phyloP scores from a whole-genome alignment of 1,140 invertebrate genomes.

The Drosophila quadrilineata region DNA sequence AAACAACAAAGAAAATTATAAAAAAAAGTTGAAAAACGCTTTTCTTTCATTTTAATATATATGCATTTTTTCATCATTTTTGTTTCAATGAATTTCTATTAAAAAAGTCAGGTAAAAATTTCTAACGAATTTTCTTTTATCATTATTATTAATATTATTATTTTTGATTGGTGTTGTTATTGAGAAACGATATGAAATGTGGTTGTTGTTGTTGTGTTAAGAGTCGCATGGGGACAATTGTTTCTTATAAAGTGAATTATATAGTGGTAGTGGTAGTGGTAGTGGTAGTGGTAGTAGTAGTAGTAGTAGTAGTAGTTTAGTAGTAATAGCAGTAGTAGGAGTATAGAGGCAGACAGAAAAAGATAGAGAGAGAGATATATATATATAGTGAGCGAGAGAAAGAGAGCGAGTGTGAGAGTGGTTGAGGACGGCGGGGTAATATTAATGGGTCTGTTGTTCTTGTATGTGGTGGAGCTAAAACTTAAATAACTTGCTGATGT shows the following conservation, averaged over 20 bases:
- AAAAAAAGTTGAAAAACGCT: constrained; percentile 68
- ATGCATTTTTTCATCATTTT: constrained; percentile 32
- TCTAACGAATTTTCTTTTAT: constrained; percentile 47
- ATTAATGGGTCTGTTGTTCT: too few species aligned
- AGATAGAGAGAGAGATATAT: too few species aligned
- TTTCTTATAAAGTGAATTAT: neutral
- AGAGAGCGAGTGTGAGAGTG: too few species aligned
- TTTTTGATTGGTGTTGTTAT: too few species aligned
- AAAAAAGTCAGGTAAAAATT: constrained; percentile 22
- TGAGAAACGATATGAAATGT: constrained; percentile 78
- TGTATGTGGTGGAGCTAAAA: too few species aligned
- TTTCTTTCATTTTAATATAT: constrained; percentile 35
- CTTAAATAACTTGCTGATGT: constrained; percentile 35
- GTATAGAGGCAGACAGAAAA: too few species aligned
- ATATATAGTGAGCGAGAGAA: too few species aligned
- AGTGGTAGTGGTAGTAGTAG: too few species aligned
- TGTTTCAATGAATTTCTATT: constrained; percentile 34
- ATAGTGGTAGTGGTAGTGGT: constrained; percentile 17
- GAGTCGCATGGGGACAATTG: constrained; percentile 39
- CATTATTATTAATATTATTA: too few species aligned
- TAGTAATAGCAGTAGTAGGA: too few species aligned
- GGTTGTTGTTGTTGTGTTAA: constrained; percentile 70
- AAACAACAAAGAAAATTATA: constrained; percentile 79
- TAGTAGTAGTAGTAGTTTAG: too few species aligned
- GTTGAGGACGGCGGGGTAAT: too few species aligned